phyloP scores from a whole-genome alignment of 2,113 vertebrate genomes.

The Dryoscopus gambensis region DNA sequence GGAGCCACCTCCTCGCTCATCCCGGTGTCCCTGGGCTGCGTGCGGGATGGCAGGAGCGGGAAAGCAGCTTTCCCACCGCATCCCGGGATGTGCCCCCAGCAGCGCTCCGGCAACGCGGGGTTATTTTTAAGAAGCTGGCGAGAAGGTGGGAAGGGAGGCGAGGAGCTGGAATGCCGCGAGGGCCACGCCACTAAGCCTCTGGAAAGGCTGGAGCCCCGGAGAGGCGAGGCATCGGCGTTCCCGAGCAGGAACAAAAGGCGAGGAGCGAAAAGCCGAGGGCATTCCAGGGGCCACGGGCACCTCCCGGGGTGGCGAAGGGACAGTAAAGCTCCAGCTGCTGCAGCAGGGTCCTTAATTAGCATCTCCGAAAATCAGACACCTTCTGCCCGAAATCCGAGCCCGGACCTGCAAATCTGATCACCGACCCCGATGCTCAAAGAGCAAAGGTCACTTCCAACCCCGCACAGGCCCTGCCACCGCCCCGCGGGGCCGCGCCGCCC shows the following conservation, averaged over 20 bases:
- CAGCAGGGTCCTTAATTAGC: conserved; percentile 16
- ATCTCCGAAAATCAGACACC: conserved; percentile 38
- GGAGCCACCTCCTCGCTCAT: neutral
- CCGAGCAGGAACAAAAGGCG: neutral
- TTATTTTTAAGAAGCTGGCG: neutral
- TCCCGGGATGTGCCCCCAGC: neutral
- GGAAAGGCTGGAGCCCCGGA: neutral
- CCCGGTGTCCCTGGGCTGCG: neutral
- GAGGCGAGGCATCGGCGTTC: neutral
- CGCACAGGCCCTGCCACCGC: neutral
- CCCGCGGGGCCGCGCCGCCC: neutral
- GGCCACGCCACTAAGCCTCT: neutral
- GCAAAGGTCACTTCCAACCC: neutral
- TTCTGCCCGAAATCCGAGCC: conserved; percentile 45
- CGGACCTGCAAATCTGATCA: neutral
- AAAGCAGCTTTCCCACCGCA: neutral
- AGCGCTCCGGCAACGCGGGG: neutral
- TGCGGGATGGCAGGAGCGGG: neutral
- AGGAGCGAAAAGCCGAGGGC: neutral
- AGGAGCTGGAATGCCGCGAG: fast-evolving
- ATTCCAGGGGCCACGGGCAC: neutral
- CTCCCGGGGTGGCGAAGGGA: neutral
- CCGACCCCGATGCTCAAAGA: neutral
- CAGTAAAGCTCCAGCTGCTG: conserved; percentile 6
- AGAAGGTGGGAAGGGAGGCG: neutral